Evolutionary conservation across 2,797 vertebrate genomes (phyloP).

Genomic region (Siniperca undulata): DNA sequence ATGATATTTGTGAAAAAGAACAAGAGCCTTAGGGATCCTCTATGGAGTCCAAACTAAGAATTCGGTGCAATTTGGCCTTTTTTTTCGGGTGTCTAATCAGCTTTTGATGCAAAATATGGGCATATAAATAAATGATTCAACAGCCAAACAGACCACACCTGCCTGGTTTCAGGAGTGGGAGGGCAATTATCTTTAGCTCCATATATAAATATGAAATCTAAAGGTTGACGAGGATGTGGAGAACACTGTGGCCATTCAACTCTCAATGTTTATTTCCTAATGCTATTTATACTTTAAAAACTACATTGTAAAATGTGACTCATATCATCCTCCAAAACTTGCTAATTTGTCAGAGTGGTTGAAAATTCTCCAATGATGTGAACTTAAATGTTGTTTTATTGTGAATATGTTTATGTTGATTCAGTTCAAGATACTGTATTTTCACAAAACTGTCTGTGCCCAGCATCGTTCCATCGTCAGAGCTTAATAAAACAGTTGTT

Average conservation of each 20-base stretch:
- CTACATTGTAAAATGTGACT: background rate
- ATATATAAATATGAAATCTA: background rate
- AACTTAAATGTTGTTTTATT: background rate
- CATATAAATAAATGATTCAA: constrained; percentile 6
- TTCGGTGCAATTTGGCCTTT: background rate
- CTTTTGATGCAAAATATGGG: constrained; percentile 20
- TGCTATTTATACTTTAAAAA: background rate
- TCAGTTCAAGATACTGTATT: constrained; percentile 2
- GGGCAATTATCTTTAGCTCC: background rate
- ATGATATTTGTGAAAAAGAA: constrained; percentile 33
- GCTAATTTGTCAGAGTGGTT: background rate
- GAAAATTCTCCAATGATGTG: background rate
- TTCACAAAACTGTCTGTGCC: constrained; percentile 3
- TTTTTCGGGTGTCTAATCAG: background rate
- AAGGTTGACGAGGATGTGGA: background rate
- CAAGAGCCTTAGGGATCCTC: constrained; percentile 5
- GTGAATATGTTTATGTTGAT: constrained; percentile 20
- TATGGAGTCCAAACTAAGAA: background rate
- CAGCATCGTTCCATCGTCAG: constrained; percentile 32
- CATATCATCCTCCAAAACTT: background rate
- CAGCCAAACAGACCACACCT: background rate
- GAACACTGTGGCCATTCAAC: background rate
- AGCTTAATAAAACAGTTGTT: constrained; percentile 55
- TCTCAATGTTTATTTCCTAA: constrained; percentile 2
- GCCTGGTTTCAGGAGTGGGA: constrained; percentile 1